Evolutionary conservation across 2,888 invertebrate species (phyloP), one percentile per base, ranked within the genome.

Genomic region (Leptinotarsa peninsularis): DNA sequence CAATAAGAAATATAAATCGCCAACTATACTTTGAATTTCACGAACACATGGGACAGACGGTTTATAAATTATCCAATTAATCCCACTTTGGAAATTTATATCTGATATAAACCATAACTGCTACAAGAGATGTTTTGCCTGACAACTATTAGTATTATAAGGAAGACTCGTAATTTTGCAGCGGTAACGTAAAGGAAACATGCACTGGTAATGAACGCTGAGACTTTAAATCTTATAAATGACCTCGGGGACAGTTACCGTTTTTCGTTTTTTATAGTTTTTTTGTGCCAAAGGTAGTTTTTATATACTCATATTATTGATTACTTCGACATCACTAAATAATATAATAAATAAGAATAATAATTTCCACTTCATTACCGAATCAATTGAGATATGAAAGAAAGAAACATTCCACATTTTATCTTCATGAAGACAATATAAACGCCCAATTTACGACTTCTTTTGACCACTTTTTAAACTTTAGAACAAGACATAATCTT

Each of bases 61-160:
- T 72, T 83, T 77, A 83, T 78, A 83, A 83, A 84, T 83, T 79
- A 74, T 78, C 72, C 74, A 80, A 82, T 84, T 82, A 81, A 82
- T 83, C 74, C 77, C 74, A 78, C 79, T 78, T 79, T 80, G 80
- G 75, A 76, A 79, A 83, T 82, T 82, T 82, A 84, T 82, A 80
- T 76, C 76, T 73, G 78, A 78, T 81, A 83, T 82, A 81, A 81
- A 81, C 78, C 78, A 77, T 72, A 74, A 76, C 75, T 66, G 74
- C 75, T 77, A 77, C 73, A 71, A 74, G 77, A 78, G 77, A 82
- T 82, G 80, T 83, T 79, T 74, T 71, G 77, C 79, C 77, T 78
- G 80, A 83, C 83, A 84, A 82, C 82, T 82, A 84, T 84, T 83
- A 82, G 83, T 82, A 82, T 83, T 83, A 83, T 79, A 79, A 76